Percentiles rank a stretch among this genome's conserved stretches.
These are phyloP conservation scores for Aphelinus certus DNA, from an alignment of 1,140 invertebrate species.

Conservation along the genomic window DNA sequence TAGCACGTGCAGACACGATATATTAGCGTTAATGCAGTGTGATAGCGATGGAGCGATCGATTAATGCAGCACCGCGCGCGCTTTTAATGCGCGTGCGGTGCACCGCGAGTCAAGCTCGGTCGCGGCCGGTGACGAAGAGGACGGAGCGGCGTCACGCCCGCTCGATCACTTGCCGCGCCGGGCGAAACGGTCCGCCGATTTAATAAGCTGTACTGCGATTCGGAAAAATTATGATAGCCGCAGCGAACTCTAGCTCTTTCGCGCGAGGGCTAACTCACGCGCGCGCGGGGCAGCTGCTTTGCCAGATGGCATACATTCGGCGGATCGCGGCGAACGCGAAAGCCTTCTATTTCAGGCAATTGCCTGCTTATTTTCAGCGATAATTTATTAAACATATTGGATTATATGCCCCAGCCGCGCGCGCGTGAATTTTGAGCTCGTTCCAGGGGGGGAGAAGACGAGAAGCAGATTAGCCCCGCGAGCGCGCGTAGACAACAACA, in stretches of 20 bases:
- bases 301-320: constrained; percentile 50
- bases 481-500: too few species aligned
- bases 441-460: constrained; percentile 38
- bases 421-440: constrained; percentile 47
- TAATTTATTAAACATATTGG: constrained; percentile 52
- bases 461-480: too few species aligned
- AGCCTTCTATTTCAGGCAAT: constrained; percentile 46
- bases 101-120: too few species aligned
- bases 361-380: constrained; percentile 52
- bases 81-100: too few species aligned
- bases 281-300: constrained; percentile 5
- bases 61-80: constrained; percentile 10
- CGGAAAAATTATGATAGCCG: constrained; percentile 18
- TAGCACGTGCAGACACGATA: constrained; percentile 37
- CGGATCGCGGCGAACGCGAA: background rate
- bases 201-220: background rate
- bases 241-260: background rate
- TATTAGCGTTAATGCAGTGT: constrained; percentile 36
- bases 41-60: constrained; percentile 10
- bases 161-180: too few species aligned
- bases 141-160: too few species aligned
- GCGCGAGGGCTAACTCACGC: background rate
- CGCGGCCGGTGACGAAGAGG: too few species aligned
- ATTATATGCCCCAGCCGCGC: constrained; percentile 33
- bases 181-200: too few species aligned